These are phyloP conservation scores for roundworm (Caenorhabditis elegans) DNA, from an alignment of 1,140 invertebrate genomes.

Conservation along the genomic window DNA sequence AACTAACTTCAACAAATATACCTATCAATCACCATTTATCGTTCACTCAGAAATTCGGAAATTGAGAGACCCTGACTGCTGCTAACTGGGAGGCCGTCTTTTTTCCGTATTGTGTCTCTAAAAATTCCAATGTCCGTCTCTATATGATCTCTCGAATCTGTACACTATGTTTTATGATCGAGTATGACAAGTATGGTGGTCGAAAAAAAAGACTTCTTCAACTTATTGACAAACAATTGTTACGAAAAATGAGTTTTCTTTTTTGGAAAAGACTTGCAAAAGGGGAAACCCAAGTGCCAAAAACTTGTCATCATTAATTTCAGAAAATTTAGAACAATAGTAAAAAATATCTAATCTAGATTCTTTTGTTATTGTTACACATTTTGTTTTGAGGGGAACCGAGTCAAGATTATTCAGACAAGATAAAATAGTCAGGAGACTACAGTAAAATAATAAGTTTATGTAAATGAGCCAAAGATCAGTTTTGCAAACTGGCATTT, in stretches of 20 bases:
- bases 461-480: no score
- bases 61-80: not conserved
- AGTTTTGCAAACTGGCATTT: no score
- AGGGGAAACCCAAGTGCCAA: not conserved
- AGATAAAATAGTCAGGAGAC: not conserved
- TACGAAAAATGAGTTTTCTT: not conserved
- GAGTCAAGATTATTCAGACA: not conserved
- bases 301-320: constrained; percentile 13
- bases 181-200: constrained; percentile 22
- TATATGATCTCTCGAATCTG: not conserved
- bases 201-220: not conserved
- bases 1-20: not conserved
- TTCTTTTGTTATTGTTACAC: not conserved
- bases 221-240: constrained; percentile 29
- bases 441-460: no score
- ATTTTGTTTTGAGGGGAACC: not conserved
- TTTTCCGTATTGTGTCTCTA: constrained; percentile 6
- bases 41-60: not conserved
- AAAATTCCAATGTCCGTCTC: constrained; percentile 12
- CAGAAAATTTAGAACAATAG: constrained; percentile 21
- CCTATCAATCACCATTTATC: constrained; percentile 15
- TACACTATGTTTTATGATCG: constrained; percentile 20
- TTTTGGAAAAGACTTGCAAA: not conserved
- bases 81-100: not conserved
- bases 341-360: constrained; percentile 5